A percentile compares a stretch with the other conserved stretches of the same genome.
Conservation (phyloP, 2,797 vertebrate genomes). For the Chloroceryle inda region DNA sequence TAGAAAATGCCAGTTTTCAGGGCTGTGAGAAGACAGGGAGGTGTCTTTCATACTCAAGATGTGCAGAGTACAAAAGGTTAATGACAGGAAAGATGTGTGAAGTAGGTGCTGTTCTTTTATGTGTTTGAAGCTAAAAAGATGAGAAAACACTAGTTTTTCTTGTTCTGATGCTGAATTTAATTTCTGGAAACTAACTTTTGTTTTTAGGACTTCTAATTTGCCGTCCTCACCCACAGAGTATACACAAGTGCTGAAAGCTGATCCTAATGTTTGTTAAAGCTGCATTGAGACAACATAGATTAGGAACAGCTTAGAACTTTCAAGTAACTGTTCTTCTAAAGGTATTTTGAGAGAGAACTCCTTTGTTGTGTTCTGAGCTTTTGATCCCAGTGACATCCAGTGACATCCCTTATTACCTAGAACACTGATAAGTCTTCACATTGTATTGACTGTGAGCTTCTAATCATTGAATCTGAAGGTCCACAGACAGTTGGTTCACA, state of each 20-base stretch:
- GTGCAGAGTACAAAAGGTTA: background rate
- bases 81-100: background rate
- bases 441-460: background rate
- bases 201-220: background rate
- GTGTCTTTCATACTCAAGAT: background rate
- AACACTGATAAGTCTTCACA: background rate
- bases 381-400: background rate
- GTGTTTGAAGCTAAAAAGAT: background rate
- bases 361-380: background rate
- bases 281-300: background rate
- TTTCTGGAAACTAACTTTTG: background rate
- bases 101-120: background rate
- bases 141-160: background rate
- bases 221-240: background rate
- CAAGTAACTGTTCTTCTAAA: background rate
- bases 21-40: background rate
- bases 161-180: background rate
- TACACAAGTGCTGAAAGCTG: background rate
- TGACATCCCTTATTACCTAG: background rate
- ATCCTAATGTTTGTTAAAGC: background rate
- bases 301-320: background rate
- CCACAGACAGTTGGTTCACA: background rate
- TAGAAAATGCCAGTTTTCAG: background rate
- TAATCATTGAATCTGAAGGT: background rate
- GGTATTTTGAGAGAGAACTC: background rate